Evolutionary conservation across 2,113 vertebrate species (phyloP), one percentile per base, ranked within the genome.

Genomic region (Aramus guarauna): DNA sequence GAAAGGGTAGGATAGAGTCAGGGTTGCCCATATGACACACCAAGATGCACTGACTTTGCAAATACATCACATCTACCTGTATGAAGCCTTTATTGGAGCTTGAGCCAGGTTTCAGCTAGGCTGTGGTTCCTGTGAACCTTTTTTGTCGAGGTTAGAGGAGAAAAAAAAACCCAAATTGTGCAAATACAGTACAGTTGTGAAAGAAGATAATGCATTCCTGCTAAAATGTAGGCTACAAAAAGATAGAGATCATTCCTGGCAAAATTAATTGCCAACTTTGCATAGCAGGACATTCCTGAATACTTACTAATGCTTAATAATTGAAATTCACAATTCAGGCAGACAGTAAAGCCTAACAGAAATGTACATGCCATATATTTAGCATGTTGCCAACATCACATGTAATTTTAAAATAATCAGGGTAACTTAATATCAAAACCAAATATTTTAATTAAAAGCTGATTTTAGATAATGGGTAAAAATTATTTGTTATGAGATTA

Each of bases 401-500:
- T 21, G 29, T 68, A 91, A 89, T 92, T 81, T 71, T 59, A 69
- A 95, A 95, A 91, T 56, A 82, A 93, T 77, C 45, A 92, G 76
- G 62, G 43, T 58, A 69, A 64, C 92, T 59, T 48, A 82, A 72
- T 88, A 95, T 48, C 80, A 78, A 92, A 94, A 96, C n/a, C n/a
- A n/a, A n/a, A 85, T 2, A 72, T 63, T 96, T 80, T 94, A 96
- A 96, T 94, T 95, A 96, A 97, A 97, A 97, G 84, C 43, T 94
- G 18, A 84, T 94, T 96, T 92, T 87, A 95, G 92, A 79, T 97
- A 75, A 48, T 71, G n/a, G n/a, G 21, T 64, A 64, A 55, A 55
- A 58, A 27, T 1, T 1, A 64, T 59, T 53, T 76, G 30, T 50
- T 81, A 59, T 23, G 63, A 69, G 59, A 55, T 73, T 66, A 29